Percentiles rank a stretch among this genome's conserved stretches.
Evolutionary conservation across 2,113 vertebrate genomes (phyloP).

Genomic region (Gorsachius goisagi): DNA sequence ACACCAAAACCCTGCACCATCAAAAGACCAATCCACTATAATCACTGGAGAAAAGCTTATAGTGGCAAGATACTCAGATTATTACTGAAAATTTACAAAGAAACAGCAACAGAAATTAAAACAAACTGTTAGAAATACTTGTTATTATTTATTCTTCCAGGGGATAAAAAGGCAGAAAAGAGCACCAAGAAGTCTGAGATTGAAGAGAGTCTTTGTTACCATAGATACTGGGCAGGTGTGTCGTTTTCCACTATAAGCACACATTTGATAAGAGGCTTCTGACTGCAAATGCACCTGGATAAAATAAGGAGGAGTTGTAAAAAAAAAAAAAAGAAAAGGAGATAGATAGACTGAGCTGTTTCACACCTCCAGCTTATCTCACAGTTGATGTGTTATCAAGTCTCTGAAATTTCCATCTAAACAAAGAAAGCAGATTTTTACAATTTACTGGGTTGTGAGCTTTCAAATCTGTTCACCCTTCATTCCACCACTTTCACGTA

Average conservation of each 20-base stretch:
- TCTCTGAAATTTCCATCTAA: slow-evolving; percentile 57
- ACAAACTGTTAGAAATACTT: slow-evolving; percentile 19
- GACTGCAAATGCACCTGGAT: slow-evolving; percentile 68
- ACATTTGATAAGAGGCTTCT: slow-evolving; percentile 65
- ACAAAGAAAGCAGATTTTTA: slow-evolving; percentile 60
- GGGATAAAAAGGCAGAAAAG: slow-evolving; percentile 65
- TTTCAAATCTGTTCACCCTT: slow-evolving; percentile 53
- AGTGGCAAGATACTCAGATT: neutral
- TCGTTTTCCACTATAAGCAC: slow-evolving; percentile 68
- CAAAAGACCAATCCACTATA: neutral
- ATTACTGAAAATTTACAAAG: neutral
- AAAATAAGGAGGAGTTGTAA: slow-evolving; percentile 47
- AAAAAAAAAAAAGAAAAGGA: neutral
- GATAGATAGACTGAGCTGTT: slow-evolving; percentile 4
- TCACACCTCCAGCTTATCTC: slow-evolving; percentile 45
- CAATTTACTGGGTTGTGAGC: slow-evolving; percentile 47
- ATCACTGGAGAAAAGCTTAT: neutral
- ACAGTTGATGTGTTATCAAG: slow-evolving; percentile 19
- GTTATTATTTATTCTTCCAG: neutral
- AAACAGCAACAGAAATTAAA: slow-evolving; percentile 14
- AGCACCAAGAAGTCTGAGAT: slow-evolving; percentile 62
- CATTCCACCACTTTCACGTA: neutral
- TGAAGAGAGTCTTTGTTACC: slow-evolving; percentile 74
- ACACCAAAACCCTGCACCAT: neutral
- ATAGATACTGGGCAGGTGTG: slow-evolving; percentile 78